Evolutionary conservation across 2,113 vertebrate species (phyloP).

Genomic region (Dicentrarchus labrax): DNA sequence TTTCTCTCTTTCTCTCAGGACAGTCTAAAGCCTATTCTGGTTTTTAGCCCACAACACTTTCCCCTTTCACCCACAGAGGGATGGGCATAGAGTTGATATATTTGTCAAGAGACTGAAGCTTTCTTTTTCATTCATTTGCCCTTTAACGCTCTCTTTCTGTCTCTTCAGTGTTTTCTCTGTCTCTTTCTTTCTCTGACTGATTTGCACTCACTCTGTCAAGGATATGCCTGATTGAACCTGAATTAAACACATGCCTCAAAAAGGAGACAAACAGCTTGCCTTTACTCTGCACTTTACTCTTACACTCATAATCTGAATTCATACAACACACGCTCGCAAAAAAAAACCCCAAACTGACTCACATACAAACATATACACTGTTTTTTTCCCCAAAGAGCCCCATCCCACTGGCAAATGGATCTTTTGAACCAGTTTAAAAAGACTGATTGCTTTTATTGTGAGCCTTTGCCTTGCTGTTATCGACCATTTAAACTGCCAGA

Average conservation of each 20-base stretch:
- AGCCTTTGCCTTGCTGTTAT: conserved; percentile 67
- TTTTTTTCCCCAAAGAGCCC: conserved; percentile 31
- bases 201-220: conserved; percentile 40
- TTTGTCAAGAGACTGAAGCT: background rate
- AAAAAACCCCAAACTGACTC: background rate
- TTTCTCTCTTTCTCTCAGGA: conserved; percentile 15
- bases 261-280: conserved; percentile 24
- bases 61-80: background rate
- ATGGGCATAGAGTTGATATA: background rate
- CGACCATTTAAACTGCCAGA: conserved; percentile 66
- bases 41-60: conserved; percentile 2
- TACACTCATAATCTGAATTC: conserved; percentile 38
- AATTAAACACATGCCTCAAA: conserved; percentile 66
- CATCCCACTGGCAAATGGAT: conserved; percentile 60
- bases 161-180: background rate
- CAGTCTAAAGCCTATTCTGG: background rate
- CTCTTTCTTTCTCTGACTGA: conserved; percentile 13
- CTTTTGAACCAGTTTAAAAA: conserved; percentile 71
- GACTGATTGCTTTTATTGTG: conserved; percentile 70
- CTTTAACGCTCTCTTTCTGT: conserved; percentile 7
- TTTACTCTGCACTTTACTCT: conserved; percentile 14
- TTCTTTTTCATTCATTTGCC: conserved; percentile 2
- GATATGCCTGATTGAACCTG: conserved; percentile 65
- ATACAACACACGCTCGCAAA: conserved; percentile 37
- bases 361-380: conserved; percentile 27